A percentile compares a stretch with the other conserved stretches of the same genome.
phyloP scores from a whole-genome alignment of 2,113 vertebrate genomes.

The Urocolius indicus region DNA sequence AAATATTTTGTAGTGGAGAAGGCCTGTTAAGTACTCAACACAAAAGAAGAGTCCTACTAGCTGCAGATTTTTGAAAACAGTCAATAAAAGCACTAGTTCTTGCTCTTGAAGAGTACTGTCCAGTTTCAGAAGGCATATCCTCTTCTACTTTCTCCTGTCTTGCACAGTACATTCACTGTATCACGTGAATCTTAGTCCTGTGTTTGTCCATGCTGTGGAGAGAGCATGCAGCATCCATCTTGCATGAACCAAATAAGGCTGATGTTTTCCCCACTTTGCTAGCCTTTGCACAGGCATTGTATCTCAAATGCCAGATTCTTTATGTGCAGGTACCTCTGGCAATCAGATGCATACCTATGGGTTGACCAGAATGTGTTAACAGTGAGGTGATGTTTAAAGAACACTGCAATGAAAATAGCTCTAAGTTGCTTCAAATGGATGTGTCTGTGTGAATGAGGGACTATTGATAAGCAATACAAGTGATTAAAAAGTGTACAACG shows the following conservation, averaged over 20 bases:
- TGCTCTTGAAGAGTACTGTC: background rate
- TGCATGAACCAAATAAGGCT: background rate
- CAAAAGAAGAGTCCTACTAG: background rate
- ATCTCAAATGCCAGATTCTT: background rate
- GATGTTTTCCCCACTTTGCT: background rate
- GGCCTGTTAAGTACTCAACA: background rate
- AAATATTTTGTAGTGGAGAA: background rate
- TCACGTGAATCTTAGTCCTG: rapidly evolving
- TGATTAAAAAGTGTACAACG: background rate
- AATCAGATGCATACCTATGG: background rate
- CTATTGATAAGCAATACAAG: background rate
- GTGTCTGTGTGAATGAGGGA: background rate
- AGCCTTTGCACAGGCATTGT: background rate
- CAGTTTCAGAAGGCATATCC: background rate
- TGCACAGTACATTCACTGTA: background rate
- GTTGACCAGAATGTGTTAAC: background rate
- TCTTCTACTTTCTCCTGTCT: background rate
- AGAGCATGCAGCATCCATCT: background rate
- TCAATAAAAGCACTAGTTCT: background rate
- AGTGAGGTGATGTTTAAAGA: background rate
- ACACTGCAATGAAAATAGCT: background rate
- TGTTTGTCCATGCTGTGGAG: background rate
- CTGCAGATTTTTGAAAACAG: background rate
- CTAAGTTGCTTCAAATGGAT: background rate
- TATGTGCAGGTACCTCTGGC: background rate